These are phyloP conservation scores for Pomatostomus ruficeps DNA, from an alignment of 2,113 vertebrate genomes.

Conservation along the genomic window DNA sequence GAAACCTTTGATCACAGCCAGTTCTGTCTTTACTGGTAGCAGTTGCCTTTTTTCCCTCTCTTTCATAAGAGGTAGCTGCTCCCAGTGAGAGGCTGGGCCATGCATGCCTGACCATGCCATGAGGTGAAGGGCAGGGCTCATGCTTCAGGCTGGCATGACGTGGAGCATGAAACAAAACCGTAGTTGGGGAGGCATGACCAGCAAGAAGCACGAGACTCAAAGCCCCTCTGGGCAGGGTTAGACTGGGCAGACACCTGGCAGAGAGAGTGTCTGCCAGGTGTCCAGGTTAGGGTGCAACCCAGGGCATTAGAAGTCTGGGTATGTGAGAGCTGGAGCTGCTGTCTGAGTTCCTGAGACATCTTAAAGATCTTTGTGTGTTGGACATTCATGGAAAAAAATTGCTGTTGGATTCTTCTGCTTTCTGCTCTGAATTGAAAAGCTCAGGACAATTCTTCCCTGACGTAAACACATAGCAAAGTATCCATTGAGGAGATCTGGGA, in stretches of 20 bases:
- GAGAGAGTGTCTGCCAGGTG: constrained; percentile 28
- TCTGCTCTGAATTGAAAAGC: background rate
- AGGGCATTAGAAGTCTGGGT: constrained; percentile 4
- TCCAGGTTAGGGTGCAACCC: constrained; percentile 26
- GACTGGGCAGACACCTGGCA: constrained; percentile 37
- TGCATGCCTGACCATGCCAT: constrained; percentile 5
- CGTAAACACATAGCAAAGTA: background rate
- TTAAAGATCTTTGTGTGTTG: background rate
- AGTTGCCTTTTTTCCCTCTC: background rate
- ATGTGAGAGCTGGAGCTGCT: background rate
- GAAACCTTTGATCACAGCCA: background rate
- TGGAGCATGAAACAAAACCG: background rate
- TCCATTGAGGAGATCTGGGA: background rate
- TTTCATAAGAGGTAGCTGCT: background rate
- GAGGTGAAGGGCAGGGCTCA: background rate
- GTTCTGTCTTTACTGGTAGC: background rate
- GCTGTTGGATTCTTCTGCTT: background rate
- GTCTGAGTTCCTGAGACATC: background rate
- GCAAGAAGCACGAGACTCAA: background rate
- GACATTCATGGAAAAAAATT: background rate
- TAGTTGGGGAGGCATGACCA: background rate
- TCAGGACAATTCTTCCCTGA: background rate
- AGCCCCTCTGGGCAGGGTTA: constrained; percentile 32
- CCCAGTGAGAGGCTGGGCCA: background rate
- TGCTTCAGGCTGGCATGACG: background rate